phyloP scores from a whole-genome alignment of 1,140 invertebrate genomes.

The Polypedilum vanderplanki region DNA sequence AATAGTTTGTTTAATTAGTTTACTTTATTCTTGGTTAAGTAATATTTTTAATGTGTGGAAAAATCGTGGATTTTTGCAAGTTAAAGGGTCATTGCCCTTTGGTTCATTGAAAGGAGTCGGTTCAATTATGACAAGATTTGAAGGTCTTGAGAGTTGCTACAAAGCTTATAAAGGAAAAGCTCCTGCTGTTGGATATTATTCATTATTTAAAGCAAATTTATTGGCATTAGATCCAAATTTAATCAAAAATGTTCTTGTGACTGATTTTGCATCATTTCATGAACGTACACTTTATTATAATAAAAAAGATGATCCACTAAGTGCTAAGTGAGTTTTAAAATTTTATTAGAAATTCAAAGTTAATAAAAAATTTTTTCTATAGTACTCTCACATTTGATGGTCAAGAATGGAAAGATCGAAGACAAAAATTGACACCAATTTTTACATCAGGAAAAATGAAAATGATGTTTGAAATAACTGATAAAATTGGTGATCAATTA shows the following conservation, averaged over 20 bases:
- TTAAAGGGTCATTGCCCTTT: neutral
- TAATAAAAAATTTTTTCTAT: neutral
- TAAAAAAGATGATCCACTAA: slow-evolving; percentile 35
- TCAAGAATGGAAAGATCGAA: slow-evolving; percentile 49
- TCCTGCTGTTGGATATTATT: neutral
- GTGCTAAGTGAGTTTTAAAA: slow-evolving; percentile 40
- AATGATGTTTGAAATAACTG: slow-evolving; percentile 48
- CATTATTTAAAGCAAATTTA: neutral
- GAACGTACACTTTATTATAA: neutral
- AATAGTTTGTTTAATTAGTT: neutral
- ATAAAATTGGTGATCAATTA: slow-evolving; percentile 42
- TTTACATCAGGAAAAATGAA: slow-evolving; percentile 55
- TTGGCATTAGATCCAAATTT: neutral
- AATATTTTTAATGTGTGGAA: neutral
- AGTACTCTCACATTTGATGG: slow-evolving; percentile 36
- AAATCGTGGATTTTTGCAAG: neutral
- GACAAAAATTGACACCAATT: slow-evolving; percentile 51
- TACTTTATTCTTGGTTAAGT: neutral
- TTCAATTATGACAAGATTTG: neutral
- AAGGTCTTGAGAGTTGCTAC: neutral
- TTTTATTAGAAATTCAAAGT: neutral
- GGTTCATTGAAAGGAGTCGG: neutral
- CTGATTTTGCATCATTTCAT: slow-evolving; percentile 15
- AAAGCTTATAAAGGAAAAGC: neutral
- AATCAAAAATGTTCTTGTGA: neutral